Percentiles rank a stretch among this genome's conserved stretches.
Conservation (phyloP, 92 coral and sea anemone genomes). For the Pocillopora meandrina region DNA sequence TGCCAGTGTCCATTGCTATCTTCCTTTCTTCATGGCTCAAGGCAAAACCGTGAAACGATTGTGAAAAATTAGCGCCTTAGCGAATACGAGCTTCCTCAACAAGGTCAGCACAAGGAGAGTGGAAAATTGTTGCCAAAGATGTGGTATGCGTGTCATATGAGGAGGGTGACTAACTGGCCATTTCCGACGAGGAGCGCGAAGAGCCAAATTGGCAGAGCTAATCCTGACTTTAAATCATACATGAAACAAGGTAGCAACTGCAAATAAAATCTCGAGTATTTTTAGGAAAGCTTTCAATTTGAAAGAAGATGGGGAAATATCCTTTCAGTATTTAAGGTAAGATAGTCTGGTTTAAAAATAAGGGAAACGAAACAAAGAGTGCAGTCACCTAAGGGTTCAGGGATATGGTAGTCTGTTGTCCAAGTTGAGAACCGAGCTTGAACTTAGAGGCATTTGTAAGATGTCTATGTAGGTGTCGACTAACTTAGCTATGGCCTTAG, state of each 20-base stretch:
- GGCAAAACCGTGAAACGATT: slow-evolving; percentile 16
- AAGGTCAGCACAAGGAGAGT: slow-evolving; percentile 11
- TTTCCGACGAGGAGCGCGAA: slow-evolving; percentile 25
- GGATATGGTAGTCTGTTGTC: no score
- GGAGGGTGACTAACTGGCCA: slow-evolving; percentile 27
- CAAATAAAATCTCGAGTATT: slow-evolving; percentile 23
- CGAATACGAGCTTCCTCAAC: slow-evolving; percentile 16
- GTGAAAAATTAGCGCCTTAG: slow-evolving; percentile 10
- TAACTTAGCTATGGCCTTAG: not conserved
- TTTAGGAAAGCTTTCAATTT: slow-evolving; percentile 37
- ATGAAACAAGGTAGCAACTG: slow-evolving; percentile 22
- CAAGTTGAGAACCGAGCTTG: no score
- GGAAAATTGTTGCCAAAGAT: slow-evolving; percentile 36
- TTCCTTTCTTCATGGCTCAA: slow-evolving; percentile 5
- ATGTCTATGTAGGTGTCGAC: not conserved
- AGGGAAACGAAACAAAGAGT: no score
- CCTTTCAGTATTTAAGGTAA: slow-evolving; percentile 29
- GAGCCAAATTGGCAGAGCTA: slow-evolving; percentile 29
- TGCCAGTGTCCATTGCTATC: slow-evolving; percentile 15
- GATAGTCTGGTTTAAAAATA: not conserved
- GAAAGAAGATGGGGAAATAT: slow-evolving; percentile 3
- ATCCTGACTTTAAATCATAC: slow-evolving; percentile 11
- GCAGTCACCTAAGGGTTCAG: no score
- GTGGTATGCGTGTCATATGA: slow-evolving; percentile 29
- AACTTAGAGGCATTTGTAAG: not conserved